Base-by-base conservation (phyloP, 23 tunicate genomes). In the Halocynthia aurantium region DNA sequence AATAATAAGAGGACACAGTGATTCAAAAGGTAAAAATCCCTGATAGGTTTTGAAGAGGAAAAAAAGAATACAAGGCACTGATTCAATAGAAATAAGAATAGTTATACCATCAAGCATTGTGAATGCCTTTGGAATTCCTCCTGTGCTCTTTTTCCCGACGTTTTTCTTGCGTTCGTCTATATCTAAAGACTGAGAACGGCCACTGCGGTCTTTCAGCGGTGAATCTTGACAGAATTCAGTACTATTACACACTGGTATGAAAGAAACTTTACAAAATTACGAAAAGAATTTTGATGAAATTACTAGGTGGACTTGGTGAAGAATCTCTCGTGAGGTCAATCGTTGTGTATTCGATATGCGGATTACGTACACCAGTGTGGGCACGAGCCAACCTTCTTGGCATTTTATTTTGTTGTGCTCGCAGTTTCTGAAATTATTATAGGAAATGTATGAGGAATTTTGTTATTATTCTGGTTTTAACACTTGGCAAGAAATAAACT, bases 311-410 rank as follows among this genome's bases (percentile, higher is more conserved):
- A 74, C 78, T 77, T 6, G 81, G 84, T 4, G 86, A 82, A 18
- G 86, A 65, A 44, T 84, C 96, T 60, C 84, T 74, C 5, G 96
- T 89, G 10, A 89, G 57, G 58, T 89, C 96, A 52, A 89, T 85
- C 69, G 62, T 83, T 6, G 85, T 51, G 67, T 84, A 84, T 71
- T 89, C 96, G 0, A 89, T 84, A 53, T 80, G 96, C 52, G 85
- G 80, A 49, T 62, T 70, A 6, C 96, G 75, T 82, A 81, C 77
- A n/a, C 96, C 96, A 17, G 96, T 89, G 62, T 89, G 96, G 9
- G 96, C 96, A 40, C 96, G 57, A 7, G 96, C 96, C 11, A 89
- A 78, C 8, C 80, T 65, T 54, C 76, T 84, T 52, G 85, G 73
- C 6, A 52, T 77, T 20, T 68, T 71, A 50, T 68, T 70, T 50